phyloP scores from a whole-genome alignment of 2,113 vertebrate species.

The Orthonyx spaldingii region DNA sequence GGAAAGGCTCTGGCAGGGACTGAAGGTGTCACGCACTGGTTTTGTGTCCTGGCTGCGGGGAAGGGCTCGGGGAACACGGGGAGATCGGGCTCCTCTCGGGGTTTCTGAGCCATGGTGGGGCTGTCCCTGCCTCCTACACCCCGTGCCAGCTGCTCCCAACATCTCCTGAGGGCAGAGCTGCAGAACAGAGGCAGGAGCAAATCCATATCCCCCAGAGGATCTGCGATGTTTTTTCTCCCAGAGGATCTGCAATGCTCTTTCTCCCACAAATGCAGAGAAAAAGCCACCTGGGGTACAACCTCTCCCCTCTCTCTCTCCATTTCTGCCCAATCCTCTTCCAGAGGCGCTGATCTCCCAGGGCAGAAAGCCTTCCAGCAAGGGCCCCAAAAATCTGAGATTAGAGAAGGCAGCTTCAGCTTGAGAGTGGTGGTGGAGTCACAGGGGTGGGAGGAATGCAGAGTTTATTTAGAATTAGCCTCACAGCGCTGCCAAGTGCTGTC shows the following conservation, averaged over 20 bases:
- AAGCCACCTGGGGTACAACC: background rate
- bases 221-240: no score
- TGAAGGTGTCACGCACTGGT: rapidly evolving
- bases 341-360: background rate
- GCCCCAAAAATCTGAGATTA: background rate
- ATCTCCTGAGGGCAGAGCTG: background rate
- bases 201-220: no score
- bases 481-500: background rate
- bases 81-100: background rate
- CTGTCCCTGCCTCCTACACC: background rate
- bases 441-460: background rate
- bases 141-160: background rate
- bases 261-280: rapidly evolving
- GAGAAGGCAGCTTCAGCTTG: background rate
- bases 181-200: background rate
- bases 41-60: background rate
- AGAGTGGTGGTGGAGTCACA: background rate
- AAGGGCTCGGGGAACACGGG: background rate
- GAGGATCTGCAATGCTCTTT: background rate
- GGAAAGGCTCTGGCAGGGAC: background rate
- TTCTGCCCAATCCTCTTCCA: background rate
- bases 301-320: background rate
- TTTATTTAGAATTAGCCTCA: background rate
- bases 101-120: rapidly evolving
- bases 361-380: background rate